A percentile compares a stretch with the other conserved stretches of the same genome.
phyloP scores from a whole-genome alignment of 2,888 invertebrate species.

The Polydrusus tereticollis region DNA sequence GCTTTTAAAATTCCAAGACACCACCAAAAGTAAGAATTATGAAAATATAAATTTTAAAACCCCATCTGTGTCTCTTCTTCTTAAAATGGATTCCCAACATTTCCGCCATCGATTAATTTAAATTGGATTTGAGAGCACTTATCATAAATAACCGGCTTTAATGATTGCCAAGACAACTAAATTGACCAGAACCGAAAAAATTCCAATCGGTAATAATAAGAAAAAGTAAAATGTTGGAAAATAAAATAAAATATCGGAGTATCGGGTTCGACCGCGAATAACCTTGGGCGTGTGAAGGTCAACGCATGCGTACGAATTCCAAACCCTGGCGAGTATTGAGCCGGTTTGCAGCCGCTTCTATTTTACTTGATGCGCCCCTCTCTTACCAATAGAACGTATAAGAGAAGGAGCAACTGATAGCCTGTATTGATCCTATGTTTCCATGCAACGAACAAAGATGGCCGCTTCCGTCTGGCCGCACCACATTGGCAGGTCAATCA shows the following conservation, averaged over 20 bases:
- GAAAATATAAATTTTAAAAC: neutral
- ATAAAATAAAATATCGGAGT: constrained; percentile 37
- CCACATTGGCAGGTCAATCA: constrained; percentile 63
- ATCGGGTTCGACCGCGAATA: constrained; percentile 46
- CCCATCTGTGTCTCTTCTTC: neutral
- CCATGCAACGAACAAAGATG: constrained; percentile 63
- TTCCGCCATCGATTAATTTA: constrained; percentile 37
- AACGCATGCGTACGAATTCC: constrained; percentile 21
- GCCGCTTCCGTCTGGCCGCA: constrained; percentile 63
- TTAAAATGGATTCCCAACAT: constrained; percentile 12
- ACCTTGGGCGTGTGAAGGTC: constrained; percentile 47
- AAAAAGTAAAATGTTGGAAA: constrained; percentile 38
- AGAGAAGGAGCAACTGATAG: neutral
- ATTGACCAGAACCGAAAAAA: constrained; percentile 43
- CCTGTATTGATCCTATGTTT: constrained; percentile 63
- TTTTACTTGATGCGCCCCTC: constrained; percentile 17
- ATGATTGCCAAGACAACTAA: constrained; percentile 42
- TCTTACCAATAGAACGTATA: neutral
- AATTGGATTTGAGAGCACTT: constrained; percentile 40
- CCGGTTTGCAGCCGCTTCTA: constrained; percentile 5
- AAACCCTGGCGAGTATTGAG: constrained; percentile 32
- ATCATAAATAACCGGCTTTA: constrained; percentile 46
- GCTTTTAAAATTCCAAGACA: neutral
- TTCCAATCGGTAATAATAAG: constrained; percentile 33
- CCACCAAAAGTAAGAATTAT: neutral